Base-by-base conservation (phyloP, 2,113 vertebrate species). In the Origma solitaria region DNA sequence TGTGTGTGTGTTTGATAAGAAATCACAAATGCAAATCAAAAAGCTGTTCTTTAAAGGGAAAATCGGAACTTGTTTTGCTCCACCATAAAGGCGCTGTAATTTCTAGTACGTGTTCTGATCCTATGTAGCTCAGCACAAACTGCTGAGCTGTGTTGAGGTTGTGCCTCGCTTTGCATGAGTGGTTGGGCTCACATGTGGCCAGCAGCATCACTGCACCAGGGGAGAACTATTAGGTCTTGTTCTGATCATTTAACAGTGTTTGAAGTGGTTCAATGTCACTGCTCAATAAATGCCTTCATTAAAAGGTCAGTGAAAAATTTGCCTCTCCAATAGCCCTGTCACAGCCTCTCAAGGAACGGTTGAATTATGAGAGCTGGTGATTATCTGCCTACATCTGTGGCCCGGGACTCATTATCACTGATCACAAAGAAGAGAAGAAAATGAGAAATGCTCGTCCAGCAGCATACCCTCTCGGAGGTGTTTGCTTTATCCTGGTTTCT, bases 401-500 rank as follows among this genome's bases (percentile, higher is more conserved):
- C 70, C 28, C 0, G 0, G 45, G 62, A 77, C 70, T 89, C 73
- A 10, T 1, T 87, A 65, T 35, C 69, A 14, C 69, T 31, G 37
- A 72, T 49, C 66, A 77, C 75, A 92, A 85, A 72, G 50, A 53
- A 58, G 31, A 82, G 70, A 54, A 47, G 42, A 60, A 71, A 57
- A 80, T 65, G 38, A 19, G 42, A 56, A 62, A 50, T 77, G 44
- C 27, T 37, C 62, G 33, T 77, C 44, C 42, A 56, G 50, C 70
- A 66, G 70, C 31, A 38, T 0, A 3, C 71, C 56, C 16, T 77
- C 11, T 40, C 0, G 0, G 11, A n/a, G 31, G 11, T 4, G 0
- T 82, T 83, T 82, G 33, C 70, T 69, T 68, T 66, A 6, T 9
- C 33, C 12, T n/a, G 15, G 3, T 37, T 96, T 69, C 28, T 72